Evolutionary conservation across 2,888 invertebrate genomes (phyloP).

Genomic region (Ornithoptera alexandrae): DNA sequence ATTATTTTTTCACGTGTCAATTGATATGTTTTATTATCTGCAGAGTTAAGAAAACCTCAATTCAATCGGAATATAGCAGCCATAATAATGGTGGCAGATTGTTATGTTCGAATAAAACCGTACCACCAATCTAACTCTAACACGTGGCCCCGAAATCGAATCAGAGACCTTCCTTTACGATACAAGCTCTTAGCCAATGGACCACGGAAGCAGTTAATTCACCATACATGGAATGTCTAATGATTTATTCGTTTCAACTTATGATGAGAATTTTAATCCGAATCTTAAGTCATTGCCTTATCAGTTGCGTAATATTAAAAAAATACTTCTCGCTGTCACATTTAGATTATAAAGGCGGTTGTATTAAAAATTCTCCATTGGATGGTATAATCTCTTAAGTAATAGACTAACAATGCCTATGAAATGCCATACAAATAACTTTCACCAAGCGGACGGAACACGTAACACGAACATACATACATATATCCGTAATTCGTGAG

Average conservation of each 20-base stretch:
- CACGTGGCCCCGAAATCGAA: no score
- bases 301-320: conserved; percentile 1
- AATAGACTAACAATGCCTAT: conserved; percentile 43
- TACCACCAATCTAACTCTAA: no score
- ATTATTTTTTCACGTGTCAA: no score
- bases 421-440: conserved; percentile 44
- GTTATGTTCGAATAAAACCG: no score
- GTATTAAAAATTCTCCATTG: conserved; percentile 23
- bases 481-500: conserved; percentile 42
- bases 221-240: not conserved
- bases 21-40: no score
- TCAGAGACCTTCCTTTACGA: no score
- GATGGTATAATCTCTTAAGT: conserved; percentile 35
- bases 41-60: no score
- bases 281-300: not conserved
- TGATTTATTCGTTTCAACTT: not conserved
- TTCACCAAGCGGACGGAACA: conserved; percentile 46
- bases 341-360: conserved; percentile 8
- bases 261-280: not conserved
- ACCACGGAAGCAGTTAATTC: no score
- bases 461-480: conserved; percentile 37
- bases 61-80: no score
- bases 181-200: no score
- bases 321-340: not conserved
- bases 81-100: no score